phyloP scores from a whole-genome alignment of 2,113 vertebrate genomes.

The Oryctolagus cuniculus region mOryCun1.1 NC_091443.1:78873001-78873500 shows the following conservation, averaged over 20 bases:
- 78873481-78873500: too few relatives aligned
- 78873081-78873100: slow-evolving; percentile 27
- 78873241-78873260: neutral
- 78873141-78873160: slow-evolving; percentile 34
- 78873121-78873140: slow-evolving; percentile 36
- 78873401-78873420: too few relatives aligned
- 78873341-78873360: slow-evolving; percentile 2
- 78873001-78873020: neutral
- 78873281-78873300: slow-evolving; percentile 37
- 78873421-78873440: too few relatives aligned
- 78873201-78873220: neutral
- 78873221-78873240: slow-evolving; percentile 36
- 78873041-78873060: slow-evolving; percentile 33
- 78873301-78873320: neutral
- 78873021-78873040: neutral
- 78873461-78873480: too few relatives aligned
- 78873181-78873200: neutral
- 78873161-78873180: neutral
- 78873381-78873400: too few relatives aligned
- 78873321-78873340: neutral
- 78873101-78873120: slow-evolving; percentile 35
- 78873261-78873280: neutral
- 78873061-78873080: neutral
- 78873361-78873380: slow-evolving; percentile 35
- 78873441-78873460: too few relatives aligned